These are phyloP conservation scores for Pediacus dermestoides DNA, from an alignment of 2,888 invertebrate genomes.

Conservation along the genomic window DNA sequence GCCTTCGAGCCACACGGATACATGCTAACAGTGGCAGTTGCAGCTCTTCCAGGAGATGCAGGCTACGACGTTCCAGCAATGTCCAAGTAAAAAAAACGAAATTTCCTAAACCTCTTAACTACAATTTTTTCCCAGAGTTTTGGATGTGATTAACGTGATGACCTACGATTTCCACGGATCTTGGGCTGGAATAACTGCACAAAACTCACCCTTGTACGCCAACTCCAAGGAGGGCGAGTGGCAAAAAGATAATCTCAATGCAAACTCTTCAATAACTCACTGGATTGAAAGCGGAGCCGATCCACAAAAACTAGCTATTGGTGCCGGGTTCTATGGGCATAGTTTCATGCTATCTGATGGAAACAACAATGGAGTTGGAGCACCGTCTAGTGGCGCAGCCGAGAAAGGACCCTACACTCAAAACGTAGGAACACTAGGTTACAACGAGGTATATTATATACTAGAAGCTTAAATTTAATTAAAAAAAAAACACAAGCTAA, in stretches of 20 bases:
- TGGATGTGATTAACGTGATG: slow-evolving; percentile 54
- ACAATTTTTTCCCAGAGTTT: slow-evolving; percentile 50
- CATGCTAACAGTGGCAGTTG: slow-evolving; percentile 59
- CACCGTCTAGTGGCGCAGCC: slow-evolving; percentile 57
- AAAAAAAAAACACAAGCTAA: too few relatives aligned
- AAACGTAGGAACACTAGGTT: slow-evolving; percentile 54
- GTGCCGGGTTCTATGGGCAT: slow-evolving; percentile 68
- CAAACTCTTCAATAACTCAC: slow-evolving; percentile 47
- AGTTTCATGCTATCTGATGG: slow-evolving; percentile 57
- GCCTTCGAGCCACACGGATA: slow-evolving; percentile 56
- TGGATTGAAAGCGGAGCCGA: slow-evolving; percentile 58
- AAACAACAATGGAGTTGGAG: slow-evolving; percentile 51
- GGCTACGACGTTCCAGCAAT: slow-evolving; percentile 59
- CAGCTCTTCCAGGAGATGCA: slow-evolving; percentile 52
- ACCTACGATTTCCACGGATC: slow-evolving; percentile 62
- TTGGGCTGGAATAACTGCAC: slow-evolving; percentile 62
- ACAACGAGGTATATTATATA: slow-evolving; percentile 35
- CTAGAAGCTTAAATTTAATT: slow-evolving; percentile 13
- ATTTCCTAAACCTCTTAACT: too few relatives aligned
- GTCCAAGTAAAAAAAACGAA: slow-evolving; percentile 48
- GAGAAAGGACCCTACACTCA: slow-evolving; percentile 61
- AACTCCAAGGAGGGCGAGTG: slow-evolving; percentile 39
- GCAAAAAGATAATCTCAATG: slow-evolving; percentile 36
- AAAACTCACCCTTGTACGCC: slow-evolving; percentile 63
- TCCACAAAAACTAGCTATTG: slow-evolving; percentile 63